Evolutionary conservation across 2,797 vertebrate genomes (phyloP), one percentile per base, ranked within the genome.

Genomic region (Paratrypauchen microcephalus): DNA sequence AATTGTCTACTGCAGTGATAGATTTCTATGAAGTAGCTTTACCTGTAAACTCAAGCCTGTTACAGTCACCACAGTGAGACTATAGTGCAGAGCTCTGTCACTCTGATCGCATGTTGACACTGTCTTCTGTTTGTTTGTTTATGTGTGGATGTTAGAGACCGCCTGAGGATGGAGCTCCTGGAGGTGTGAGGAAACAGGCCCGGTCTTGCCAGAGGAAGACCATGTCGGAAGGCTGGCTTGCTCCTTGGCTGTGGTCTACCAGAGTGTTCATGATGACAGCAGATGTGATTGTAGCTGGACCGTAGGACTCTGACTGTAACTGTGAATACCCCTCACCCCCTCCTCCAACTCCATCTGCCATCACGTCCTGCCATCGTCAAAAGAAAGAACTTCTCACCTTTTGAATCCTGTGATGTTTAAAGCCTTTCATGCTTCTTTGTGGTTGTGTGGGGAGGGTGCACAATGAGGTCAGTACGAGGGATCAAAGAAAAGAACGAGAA

Each of bases 241-340:
- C 83, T 86, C 75, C 78, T 78, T 86, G 81, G 83, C 79, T 19
- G 5, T 75, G 73, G 80, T 80, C 76, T 83, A 70, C 74, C 74
- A 76, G 87, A 85, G 91, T 92, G 89, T 91, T 93, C 83, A 87
- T 91, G 87, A 92, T 92, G 92, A 93, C 93, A 94, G 92, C 92
- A 91, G 89, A 93, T 92, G 90, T 93, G 92, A 93, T 92, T 94
- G 93, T 94, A 92, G 91, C 87, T 89, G 89, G 90, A 92, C 89
- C 86, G 88, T 79, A 91, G 90, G 88, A 93, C 88, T 91, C 88
- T 91, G 92, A 92, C 90, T 93, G 91, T 92, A 93, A 93, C 90
- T 93, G 91, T 92, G 91, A 92, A 91, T 92, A 90, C 86, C 86
- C 89, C 84, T 88, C 86, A 68, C 70, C 81, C 81, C 80, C 76